A percentile compares a stretch with the other conserved stretches of the same genome.
Conservation (phyloP, 2,797 vertebrate species). For the Prionace glauca region DNA sequence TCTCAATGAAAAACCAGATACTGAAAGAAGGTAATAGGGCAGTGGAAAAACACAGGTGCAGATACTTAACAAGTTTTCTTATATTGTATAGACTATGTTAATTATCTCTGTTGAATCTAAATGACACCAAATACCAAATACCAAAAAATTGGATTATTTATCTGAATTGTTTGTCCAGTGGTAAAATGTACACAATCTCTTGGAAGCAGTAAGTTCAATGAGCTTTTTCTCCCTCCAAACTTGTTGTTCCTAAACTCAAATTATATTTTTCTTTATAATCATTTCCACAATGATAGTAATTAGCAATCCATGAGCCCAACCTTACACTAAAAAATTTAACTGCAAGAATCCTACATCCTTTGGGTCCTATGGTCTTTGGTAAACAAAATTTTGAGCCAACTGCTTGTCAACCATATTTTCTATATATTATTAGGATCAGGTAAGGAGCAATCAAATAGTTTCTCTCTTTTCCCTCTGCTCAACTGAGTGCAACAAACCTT, state of each 20-base stretch:
- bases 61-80: neutral
- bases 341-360: neutral
- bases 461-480: too few relatives aligned
- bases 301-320: neutral
- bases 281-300: neutral
- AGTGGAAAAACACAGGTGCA: neutral
- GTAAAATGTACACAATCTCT: neutral
- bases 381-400: neutral
- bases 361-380: too few relatives aligned
- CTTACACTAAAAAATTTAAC: neutral
- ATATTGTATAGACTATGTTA: neutral
- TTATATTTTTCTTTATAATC: neutral
- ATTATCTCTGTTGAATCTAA: neutral
- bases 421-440: too few relatives aligned
- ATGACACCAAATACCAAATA: neutral
- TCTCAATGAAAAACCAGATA: neutral
- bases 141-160: neutral
- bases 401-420: neutral
- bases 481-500: too few relatives aligned
- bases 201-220: neutral
- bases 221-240: neutral
- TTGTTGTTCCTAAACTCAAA: neutral
- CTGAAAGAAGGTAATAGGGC: neutral
- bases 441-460: too few relatives aligned
- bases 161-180: neutral